Base-by-base conservation (phyloP, 2,797 vertebrate genomes). In the Nannoperca obscura region DNA sequence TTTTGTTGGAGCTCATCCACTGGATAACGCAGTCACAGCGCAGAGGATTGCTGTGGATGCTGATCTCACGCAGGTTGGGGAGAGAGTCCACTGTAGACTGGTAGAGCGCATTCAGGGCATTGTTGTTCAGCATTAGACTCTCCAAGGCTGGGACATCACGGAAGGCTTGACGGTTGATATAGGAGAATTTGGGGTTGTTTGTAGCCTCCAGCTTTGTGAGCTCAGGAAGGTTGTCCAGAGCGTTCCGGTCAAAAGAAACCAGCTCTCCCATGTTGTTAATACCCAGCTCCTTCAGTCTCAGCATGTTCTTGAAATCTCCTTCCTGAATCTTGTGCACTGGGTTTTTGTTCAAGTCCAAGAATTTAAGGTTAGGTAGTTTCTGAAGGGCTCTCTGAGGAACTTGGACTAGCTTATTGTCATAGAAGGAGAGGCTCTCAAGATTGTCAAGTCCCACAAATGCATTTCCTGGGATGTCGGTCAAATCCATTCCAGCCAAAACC, bases 341-440 rank as follows among this genome's bases (percentile, higher is more conserved):
- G 8, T 99, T 99, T 94, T 99, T 99, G 92, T 99, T 99, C 86
- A 99, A 96, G 92, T 99, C 98, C 77, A 99, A 88, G 89, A 99
- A 99, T 87, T 99, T 99, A 59, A 99, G 93, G 85, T 98, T 98
- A 24, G 97, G 97, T 71, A 99, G 95, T 90, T 98, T 99, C 87
- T 98, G 97, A 34, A 99, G 94, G 24, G 97, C 97, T 52, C 94
- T 96, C 72, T 97, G 97, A 69, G 98, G 98, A 78, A 99, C 96
- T 81, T 85, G 94, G 36, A 95, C 93, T 76, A 99, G 86, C 83
- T 96, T 97, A 89, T 99, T 99, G 87, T 99, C 98, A 27, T 99
- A 99, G 85, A 99, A 99, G 8, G 90, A 99, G 59, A 99, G 96
- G 76, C 98, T 99, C 91, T 99, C 98, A 0, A 99, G 95, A 84